phyloP scores from a whole-genome alignment of 1,140 invertebrate genomes.

The Yoshiicerus persimilis region DNA sequence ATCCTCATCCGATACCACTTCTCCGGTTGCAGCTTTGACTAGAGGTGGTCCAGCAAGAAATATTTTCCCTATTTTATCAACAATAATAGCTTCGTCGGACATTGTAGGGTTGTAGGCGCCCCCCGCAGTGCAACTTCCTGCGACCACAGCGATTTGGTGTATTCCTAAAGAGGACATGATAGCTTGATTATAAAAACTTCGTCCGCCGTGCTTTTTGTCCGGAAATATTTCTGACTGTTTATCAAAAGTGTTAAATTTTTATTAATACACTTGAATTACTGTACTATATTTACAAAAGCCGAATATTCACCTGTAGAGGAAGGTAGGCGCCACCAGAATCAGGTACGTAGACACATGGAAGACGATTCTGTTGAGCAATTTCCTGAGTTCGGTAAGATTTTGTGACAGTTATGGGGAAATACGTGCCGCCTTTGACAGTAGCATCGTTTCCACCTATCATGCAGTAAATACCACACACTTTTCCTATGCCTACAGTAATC shows the following conservation, averaged over 20 bases:
- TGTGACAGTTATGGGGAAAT: slow-evolving; percentile 69
- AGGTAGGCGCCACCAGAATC: slow-evolving; percentile 67
- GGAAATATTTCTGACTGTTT: slow-evolving; percentile 69
- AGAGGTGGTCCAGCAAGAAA: slow-evolving; percentile 68
- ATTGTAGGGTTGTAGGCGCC: slow-evolving; percentile 72
- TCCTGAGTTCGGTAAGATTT: slow-evolving; percentile 69
- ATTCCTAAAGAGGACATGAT: slow-evolving; percentile 65
- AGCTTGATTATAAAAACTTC: slow-evolving; percentile 71
- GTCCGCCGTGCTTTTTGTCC: slow-evolving; percentile 67
- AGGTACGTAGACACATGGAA: slow-evolving; percentile 66
- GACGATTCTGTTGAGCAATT: slow-evolving; percentile 63
- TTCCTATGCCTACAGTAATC: slow-evolving; percentile 61
- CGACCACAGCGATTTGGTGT: slow-evolving; percentile 59
- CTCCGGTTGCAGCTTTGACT: slow-evolving; percentile 69
- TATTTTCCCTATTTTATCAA: slow-evolving; percentile 66
- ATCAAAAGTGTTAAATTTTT: neutral
- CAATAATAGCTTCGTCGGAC: slow-evolving; percentile 69
- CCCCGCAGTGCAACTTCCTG: slow-evolving; percentile 67
- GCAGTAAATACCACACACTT: slow-evolving; percentile 59
- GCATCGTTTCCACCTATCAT: slow-evolving; percentile 69
- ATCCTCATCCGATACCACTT: slow-evolving; percentile 66
- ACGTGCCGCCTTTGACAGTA: slow-evolving; percentile 68
- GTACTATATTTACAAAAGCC: neutral
- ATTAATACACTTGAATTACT: neutral
- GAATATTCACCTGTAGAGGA: slow-evolving; percentile 54